These are phyloP conservation scores for Choloepus hoffmanni DNA, from an alignment of 2,113 vertebrate genomes.

Conservation along the genomic window DNA sequence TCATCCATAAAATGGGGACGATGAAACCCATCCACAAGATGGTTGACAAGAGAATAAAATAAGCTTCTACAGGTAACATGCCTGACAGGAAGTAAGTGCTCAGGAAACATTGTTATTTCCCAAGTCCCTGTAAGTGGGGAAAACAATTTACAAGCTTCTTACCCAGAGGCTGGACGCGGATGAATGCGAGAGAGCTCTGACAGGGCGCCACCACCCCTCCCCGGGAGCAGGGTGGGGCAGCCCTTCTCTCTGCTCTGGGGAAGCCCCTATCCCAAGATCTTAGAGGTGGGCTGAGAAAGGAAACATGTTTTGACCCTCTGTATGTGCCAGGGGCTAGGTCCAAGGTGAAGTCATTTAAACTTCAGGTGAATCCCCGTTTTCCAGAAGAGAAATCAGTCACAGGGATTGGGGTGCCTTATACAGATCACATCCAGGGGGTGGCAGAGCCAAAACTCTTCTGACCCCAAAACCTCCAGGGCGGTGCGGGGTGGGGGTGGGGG, in stretches of 20 bases:
- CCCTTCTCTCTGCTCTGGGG: neutral
- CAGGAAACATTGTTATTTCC: neutral
- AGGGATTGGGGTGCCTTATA: neutral
- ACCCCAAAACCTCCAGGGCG: neutral
- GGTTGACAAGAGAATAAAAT: neutral
- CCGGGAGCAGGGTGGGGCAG: too few relatives aligned
- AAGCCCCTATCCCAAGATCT: neutral
- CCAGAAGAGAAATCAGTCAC: neutral
- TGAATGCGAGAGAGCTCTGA: neutral
- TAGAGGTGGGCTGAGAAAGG: neutral
- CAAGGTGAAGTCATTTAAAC: neutral
- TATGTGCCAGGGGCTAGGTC: too few relatives aligned
- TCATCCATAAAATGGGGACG: conserved; percentile 37
- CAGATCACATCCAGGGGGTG: neutral
- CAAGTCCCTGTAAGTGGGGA: neutral
- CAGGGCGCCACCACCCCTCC: too few relatives aligned
- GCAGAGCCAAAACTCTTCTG: neutral
- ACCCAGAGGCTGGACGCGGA: neutral
- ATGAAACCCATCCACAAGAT: neutral
- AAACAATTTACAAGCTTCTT: neutral
- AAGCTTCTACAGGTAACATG: neutral
- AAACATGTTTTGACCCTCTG: fast-evolving
- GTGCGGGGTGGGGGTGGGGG: too few relatives aligned
- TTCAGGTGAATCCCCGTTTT: neutral
- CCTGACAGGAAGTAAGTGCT: neutral